Base-by-base conservation (phyloP, 1,140 invertebrate genomes). In the Dryas iulia region DNA sequence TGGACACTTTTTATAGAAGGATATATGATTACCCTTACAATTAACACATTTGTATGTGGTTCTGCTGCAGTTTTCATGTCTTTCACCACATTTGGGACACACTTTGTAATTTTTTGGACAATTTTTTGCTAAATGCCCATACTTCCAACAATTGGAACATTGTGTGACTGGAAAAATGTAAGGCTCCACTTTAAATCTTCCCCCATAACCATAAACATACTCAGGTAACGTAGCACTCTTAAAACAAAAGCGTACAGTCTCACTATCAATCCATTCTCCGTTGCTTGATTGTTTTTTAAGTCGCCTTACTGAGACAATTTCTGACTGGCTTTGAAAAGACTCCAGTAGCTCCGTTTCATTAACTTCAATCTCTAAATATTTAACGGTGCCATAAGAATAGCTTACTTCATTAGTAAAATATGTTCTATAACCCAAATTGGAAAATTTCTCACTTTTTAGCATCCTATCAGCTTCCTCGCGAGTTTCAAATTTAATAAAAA, bases 161-260 rank as follows among this genome's bases (percentile, higher is more conserved):
- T 78, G 76, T 2, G 67, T 73, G 0, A 76, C 74, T 10, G 74
- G 69, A 60, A 72, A 77, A 18, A 59, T 59, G 28, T 69, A 74
- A 12, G 35, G 61, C 53, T 67, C 64, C 11, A 77, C 64, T 24
- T 60, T 56, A 18, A 74, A 52, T 24, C 58, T 56, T 1, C 53
- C 14, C n/a, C 56, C 67, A 59, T 59, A 69, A 21, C 69, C 57
- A 52, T 58, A 60, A 30, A 79, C 54, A 61, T 68, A 71, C 35
- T 59, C 0, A n/a, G 76, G 73, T 25, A 73, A 12, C 18, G 18
- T 58, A 6, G 58, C 7, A 21, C 69, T 60, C 28, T 73, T 71
- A 58, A 79, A 79, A 39, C 70, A 59, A 18, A 80, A 11, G 18
- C 76, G 57, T 1, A 74, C 39, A n/a, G 65, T 58, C 60, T 78